Conservation (phyloP, 1,140 invertebrate genomes). For the Apocrypta bakeri region DNA sequence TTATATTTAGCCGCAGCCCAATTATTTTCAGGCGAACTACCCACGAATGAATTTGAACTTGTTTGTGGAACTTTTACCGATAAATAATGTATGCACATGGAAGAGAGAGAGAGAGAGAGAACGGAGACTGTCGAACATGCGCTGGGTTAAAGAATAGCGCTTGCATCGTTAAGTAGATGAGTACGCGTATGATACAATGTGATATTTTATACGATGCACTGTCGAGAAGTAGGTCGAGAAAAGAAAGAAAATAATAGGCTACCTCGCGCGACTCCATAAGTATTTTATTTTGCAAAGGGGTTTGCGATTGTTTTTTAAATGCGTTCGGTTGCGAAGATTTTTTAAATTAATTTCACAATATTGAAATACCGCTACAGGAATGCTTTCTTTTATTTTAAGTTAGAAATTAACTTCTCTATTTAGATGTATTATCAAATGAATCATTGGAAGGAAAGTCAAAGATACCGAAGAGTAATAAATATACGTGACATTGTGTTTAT, state of each 20-base stretch:
- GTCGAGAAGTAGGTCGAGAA: not conserved
- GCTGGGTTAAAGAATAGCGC: slow-evolving; percentile 19
- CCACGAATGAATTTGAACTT: not conserved
- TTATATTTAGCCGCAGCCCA: slow-evolving; percentile 23
- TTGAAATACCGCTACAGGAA: no score
- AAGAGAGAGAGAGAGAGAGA: not conserved
- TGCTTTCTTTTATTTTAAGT: no score
- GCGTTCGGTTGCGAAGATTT: not conserved
- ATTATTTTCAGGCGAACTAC: slow-evolving; percentile 25
- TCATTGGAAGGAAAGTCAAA: no score
- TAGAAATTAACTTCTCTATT: no score
- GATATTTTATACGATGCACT: not conserved
- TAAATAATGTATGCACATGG: slow-evolving; percentile 39
- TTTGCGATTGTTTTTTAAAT: not conserved
- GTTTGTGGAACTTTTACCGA: slow-evolving; percentile 1
- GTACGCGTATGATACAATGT: slow-evolving; percentile 19
- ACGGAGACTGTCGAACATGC: slow-evolving; percentile 19
- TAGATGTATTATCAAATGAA: no score
- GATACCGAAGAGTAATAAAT: no score
- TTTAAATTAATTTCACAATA: no score
- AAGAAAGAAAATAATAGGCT: not conserved
- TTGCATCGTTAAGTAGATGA: slow-evolving; percentile 45
- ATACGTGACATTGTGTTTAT: no score
- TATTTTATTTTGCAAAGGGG: not conserved
- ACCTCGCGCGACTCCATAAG: not conserved